A percentile compares a stretch with the other conserved stretches of the same genome.
Evolutionary conservation across 2,797 vertebrate genomes (phyloP).

Genomic region (Argentina silus): DNA sequence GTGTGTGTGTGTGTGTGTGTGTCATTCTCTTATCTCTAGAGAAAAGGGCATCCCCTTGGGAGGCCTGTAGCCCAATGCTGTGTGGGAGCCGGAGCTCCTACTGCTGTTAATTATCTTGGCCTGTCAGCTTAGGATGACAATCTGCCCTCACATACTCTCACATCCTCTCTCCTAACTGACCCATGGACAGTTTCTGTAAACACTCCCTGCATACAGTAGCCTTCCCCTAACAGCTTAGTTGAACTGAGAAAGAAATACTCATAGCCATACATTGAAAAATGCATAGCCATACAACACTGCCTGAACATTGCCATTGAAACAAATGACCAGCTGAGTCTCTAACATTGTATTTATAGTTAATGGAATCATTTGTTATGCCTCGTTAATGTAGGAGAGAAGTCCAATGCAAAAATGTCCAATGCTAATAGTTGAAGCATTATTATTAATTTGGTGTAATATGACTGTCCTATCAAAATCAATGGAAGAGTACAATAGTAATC

Average conservation of each 20-base stretch:
- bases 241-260: no score
- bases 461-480: slow-evolving; percentile 26
- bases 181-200: no score
- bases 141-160: no score
- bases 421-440: slow-evolving; percentile 46
- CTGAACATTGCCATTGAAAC: not conserved
- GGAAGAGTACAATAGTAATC: no score
- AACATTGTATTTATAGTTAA: not conserved
- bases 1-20: not conserved
- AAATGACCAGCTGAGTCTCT: slow-evolving; percentile 33
- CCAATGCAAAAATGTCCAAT: slow-evolving; percentile 34
- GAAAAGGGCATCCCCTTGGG: no score
- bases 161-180: not conserved
- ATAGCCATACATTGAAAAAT: no score
- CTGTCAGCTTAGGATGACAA: not conserved
- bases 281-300: no score
- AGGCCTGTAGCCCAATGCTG: not conserved
- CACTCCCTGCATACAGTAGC: no score
- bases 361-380: slow-evolving; percentile 51
- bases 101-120: slow-evolving; percentile 46
- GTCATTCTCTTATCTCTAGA: no score
- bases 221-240: no score
- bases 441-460: slow-evolving; percentile 41
- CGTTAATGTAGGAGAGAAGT: slow-evolving; percentile 45
- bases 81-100: slow-evolving; percentile 1